These are phyloP conservation scores for Heliothis peltigera DNA, from an alignment of 2,888 invertebrate genomes.

Conservation along the genomic window DNA sequence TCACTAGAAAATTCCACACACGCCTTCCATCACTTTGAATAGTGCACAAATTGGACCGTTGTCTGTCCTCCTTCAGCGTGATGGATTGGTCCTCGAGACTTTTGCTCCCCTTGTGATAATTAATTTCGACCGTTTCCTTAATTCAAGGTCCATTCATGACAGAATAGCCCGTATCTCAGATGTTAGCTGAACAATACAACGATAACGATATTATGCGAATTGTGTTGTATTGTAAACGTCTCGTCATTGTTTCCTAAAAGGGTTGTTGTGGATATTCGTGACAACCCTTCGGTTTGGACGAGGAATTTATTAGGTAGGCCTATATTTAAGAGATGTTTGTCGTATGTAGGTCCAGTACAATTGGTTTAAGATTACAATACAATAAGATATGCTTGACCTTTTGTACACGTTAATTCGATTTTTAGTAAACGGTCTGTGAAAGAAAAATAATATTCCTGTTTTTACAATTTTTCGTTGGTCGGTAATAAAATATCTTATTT, in stretches of 20 bases:
- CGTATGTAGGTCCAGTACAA: slow-evolving; percentile 1
- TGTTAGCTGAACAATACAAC: slow-evolving; percentile 60
- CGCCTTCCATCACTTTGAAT: slow-evolving; percentile 51
- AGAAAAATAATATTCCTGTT: no score
- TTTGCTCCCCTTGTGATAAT: slow-evolving; percentile 76
- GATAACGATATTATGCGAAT: slow-evolving; percentile 61
- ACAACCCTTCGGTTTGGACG: slow-evolving; percentile 24
- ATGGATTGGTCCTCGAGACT: slow-evolving; percentile 77
- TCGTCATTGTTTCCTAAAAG: slow-evolving; percentile 57
- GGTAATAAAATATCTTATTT: no score
- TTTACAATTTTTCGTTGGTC: no score
- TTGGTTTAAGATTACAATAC: neutral
- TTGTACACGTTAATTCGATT: no score
- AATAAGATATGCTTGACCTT: neutral
- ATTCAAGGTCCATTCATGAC: slow-evolving; percentile 65
- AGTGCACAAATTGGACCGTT: slow-evolving; percentile 67
- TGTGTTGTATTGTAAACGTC: slow-evolving; percentile 58
- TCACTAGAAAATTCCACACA: slow-evolving; percentile 42
- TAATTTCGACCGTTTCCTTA: slow-evolving; percentile 73
- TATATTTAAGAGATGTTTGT: slow-evolving; percentile 4
- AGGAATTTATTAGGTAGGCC: slow-evolving; percentile 42
- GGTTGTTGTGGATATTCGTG: slow-evolving; percentile 48
- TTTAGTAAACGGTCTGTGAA: no score
- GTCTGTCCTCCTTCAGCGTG: slow-evolving; percentile 75
- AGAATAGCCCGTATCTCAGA: slow-evolving; percentile 63